Conservation (phyloP, 2,888 invertebrate genomes). For the Helleia helle region DNA sequence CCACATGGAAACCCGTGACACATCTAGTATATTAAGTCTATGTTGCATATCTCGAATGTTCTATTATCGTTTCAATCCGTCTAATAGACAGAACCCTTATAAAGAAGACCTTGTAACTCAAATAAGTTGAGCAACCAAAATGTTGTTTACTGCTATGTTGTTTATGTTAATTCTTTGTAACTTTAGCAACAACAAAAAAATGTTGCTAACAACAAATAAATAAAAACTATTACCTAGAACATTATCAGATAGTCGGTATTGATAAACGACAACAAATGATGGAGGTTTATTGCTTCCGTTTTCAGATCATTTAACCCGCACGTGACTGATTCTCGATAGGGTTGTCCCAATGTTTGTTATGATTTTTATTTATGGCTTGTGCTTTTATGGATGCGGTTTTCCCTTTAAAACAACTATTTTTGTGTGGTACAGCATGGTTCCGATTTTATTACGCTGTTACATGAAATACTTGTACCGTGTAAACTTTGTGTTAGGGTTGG, state of each 20-base stretch:
- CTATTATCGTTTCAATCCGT: no score
- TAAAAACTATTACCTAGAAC: no score
- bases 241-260: constrained; percentile 24
- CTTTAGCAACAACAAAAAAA: no score
- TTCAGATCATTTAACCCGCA: constrained; percentile 59
- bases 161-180: no score
- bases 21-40: no score
- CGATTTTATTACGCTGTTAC: constrained; percentile 15
- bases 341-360: constrained; percentile 49
- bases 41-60: no score
- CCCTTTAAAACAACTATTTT: constrained; percentile 16
- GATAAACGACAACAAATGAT: constrained; percentile 54
- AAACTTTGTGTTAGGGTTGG: constrained; percentile 1
- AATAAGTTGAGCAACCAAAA: no score
- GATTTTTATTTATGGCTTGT: constrained; percentile 40
- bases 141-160: no score
- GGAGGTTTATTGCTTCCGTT: constrained; percentile 64
- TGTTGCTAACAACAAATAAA: no score
- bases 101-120: no score
- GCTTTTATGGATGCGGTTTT: constrained; percentile 16
- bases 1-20: no score
- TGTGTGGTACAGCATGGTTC: constrained; percentile 20
- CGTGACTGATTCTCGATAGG: constrained; percentile 50
- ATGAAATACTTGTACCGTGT: not conserved
- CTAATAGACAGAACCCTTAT: no score